Base-by-base conservation (phyloP, 2,888 invertebrate genomes). In the Achlya flavicornis region DNA sequence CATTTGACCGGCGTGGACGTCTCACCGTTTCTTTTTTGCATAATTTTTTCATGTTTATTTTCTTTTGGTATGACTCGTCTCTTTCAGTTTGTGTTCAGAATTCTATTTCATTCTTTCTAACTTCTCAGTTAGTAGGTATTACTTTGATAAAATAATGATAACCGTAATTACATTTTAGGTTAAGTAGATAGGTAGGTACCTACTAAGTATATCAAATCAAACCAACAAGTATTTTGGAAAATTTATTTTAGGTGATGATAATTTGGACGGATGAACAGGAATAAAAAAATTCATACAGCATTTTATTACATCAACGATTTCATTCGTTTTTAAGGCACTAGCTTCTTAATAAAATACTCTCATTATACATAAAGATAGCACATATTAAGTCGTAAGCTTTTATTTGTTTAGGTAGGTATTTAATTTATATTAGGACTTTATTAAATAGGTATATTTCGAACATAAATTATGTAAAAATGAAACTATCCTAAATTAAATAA, bases 401-500 rank as follows among this genome's bases (percentile, higher is more conserved):
- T 85, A 81, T 85, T 76, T 79, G 72, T 81, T 84, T 82, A 84
- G 77, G 72, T 77, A 78, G 76, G 75, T 81, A 79, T 77, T 84
- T 86, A 77, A 82, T 84, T 88, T 88, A 91, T 85, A 86, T 90
- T 88, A 88, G 81, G 75, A 80, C 77, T 89, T 86, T 84, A 88
- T 90, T 89, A 88, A 88, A 91, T 90, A 91, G 82, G 81, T 89
- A 88, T 88, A 88, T 85, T 86, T 89, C 85, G 83, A 87, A 83
- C 86, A 93, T 92, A 93, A 92, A 90, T 92, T 89, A 91, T 80
- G 83, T 90, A 87, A 87, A 91, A 88, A 89, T 83, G 81, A 85
- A 87, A 85, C 86, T 91, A 90, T 69, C 63, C 91, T 93, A 92
- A 84, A 83, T 88, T 88, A 85, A 93, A 93, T 93, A 93, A 93